These are phyloP conservation scores for Pelvicachromis taeniatus DNA, from an alignment of 2,113 vertebrate genomes.

Conservation along the genomic window DNA sequence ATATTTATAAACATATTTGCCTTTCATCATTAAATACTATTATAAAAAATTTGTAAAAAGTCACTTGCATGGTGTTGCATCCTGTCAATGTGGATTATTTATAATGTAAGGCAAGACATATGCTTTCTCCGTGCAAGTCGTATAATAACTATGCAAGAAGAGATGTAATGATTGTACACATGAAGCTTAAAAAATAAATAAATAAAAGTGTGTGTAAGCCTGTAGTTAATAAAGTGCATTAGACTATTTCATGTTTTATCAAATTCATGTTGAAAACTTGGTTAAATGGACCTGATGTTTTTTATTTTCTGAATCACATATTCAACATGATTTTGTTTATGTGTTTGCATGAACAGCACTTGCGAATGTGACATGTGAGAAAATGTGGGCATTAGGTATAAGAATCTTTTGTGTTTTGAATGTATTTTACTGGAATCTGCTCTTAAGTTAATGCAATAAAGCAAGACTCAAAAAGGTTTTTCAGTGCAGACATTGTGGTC, in stretches of 20 bases:
- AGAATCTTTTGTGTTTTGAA: background rate
- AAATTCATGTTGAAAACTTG: background rate
- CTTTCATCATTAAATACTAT: background rate
- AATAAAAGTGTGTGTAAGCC: background rate
- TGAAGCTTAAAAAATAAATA: background rate
- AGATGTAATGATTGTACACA: background rate
- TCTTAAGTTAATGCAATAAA: conserved; percentile 53
- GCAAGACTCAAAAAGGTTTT: background rate
- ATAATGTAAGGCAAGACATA: background rate
- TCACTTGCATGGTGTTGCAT: background rate
- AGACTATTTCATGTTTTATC: background rate
- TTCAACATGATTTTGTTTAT: background rate
- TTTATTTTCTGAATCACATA: background rate
- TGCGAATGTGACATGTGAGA: background rate
- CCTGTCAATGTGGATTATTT: background rate
- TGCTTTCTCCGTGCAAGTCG: background rate
- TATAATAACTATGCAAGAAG: conserved; percentile 8
- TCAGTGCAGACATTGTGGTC: background rate
- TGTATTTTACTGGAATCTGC: conserved; percentile 4
- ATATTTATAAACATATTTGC: background rate
- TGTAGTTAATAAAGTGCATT: background rate
- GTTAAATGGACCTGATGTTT: background rate
- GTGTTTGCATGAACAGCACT: background rate
- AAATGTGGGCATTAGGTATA: background rate
- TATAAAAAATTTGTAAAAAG: background rate